phyloP scores from a whole-genome alignment of 2,888 invertebrate species.

The Periphyllus acericola region DNA sequence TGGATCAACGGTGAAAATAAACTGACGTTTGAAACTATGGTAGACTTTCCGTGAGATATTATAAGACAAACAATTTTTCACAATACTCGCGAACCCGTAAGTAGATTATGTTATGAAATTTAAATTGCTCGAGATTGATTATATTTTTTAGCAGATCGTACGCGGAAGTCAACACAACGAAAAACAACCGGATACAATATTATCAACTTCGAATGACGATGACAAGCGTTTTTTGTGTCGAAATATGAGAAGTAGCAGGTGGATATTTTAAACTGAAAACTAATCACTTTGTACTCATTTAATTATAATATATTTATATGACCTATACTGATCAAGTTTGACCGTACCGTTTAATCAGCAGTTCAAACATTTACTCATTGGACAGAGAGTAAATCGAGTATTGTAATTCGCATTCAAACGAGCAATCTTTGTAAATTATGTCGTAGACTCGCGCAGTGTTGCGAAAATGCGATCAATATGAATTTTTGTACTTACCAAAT shows the following conservation, averaged over 20 bases:
- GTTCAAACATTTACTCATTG: background rate
- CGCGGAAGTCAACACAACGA: background rate
- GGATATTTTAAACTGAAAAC: background rate
- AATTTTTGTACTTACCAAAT: background rate
- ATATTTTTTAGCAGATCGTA: background rate
- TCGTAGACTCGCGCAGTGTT: background rate
- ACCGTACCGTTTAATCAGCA: background rate
- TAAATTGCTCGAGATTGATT: background rate
- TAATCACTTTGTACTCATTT: background rate
- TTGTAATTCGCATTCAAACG: background rate
- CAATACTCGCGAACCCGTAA: background rate
- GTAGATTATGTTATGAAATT: background rate
- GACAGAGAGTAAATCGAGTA: background rate
- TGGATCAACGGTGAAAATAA: conserved; percentile 9
- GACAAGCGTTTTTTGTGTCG: background rate
- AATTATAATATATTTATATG: no score
- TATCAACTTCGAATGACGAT: background rate
- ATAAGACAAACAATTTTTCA: conserved; percentile 7
- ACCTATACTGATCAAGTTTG: background rate
- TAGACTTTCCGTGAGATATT: background rate
- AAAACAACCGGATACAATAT: background rate
- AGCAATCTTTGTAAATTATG: background rate
- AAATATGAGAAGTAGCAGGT: background rate
- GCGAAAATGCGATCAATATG: background rate
- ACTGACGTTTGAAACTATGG: no score